Percentiles rank a stretch among this genome's conserved stretches.
Conservation (phyloP, 2,113 vertebrate genomes). For the Ochotona curzoniae region DNA sequence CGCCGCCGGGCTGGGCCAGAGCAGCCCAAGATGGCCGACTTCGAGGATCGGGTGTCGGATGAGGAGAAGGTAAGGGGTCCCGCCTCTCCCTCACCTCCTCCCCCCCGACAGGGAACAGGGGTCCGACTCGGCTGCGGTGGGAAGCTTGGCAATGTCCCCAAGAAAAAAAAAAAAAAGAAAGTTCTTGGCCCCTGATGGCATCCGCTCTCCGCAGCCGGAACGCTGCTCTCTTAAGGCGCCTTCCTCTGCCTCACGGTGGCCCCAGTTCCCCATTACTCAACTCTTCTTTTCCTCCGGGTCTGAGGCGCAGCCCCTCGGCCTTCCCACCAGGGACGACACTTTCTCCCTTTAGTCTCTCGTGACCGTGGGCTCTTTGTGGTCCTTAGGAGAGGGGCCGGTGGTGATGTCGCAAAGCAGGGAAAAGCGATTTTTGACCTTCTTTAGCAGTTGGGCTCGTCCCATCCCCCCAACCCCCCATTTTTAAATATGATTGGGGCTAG, state of each 20-base stretch:
- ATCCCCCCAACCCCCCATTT: slow-evolving; percentile 29
- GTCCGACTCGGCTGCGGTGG: not conserved
- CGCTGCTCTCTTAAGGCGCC: slow-evolving; percentile 54
- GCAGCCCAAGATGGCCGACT: slow-evolving; percentile 94
- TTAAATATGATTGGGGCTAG: slow-evolving; percentile 8
- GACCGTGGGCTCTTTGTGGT: not conserved
- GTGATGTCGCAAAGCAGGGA: not conserved
- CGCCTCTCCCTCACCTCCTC: slow-evolving; percentile 17
- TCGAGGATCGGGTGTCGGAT: slow-evolving; percentile 92
- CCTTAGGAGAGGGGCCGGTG: not conserved
- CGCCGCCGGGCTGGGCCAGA: slow-evolving; percentile 82
- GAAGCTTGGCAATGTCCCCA: not conserved
- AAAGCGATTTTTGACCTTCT: slow-evolving; percentile 35
- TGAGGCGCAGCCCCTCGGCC: not conserved
- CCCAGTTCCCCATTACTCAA: slow-evolving; percentile 62
- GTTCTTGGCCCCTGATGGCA: not conserved
- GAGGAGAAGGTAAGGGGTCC: slow-evolving; percentile 92
- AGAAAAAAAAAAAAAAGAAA: not conserved
- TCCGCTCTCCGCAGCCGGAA: slow-evolving; percentile 17
- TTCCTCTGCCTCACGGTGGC: slow-evolving; percentile 57
- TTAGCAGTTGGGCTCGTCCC: not conserved
- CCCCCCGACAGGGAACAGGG: not conserved
- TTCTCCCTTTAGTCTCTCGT: not conserved
- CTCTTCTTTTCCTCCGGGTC: slow-evolving; percentile 8
- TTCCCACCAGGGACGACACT: not conserved